Conservation (phyloP, 2,888 invertebrate genomes). For the Leptopterna dolabrata region DNA sequence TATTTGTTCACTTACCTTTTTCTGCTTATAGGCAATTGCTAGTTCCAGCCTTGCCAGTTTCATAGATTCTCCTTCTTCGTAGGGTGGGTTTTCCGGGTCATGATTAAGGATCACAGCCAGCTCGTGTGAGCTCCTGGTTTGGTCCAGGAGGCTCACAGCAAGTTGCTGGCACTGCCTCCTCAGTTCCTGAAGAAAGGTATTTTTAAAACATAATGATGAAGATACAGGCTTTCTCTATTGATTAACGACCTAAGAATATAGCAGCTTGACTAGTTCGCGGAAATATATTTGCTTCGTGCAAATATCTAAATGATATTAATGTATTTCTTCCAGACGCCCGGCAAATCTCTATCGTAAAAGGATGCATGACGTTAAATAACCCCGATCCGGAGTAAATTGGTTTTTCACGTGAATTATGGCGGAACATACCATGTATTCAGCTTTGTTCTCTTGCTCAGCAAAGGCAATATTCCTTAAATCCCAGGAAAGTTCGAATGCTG, state of each 20-base stretch:
- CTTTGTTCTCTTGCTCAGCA: constrained; percentile 92
- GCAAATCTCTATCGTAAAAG: too few relatives aligned
- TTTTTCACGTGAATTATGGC: neutral
- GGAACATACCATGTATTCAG: constrained; percentile 79
- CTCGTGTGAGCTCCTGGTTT: constrained; percentile 92
- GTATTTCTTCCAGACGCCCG: too few relatives aligned
- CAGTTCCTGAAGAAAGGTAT: constrained; percentile 70
- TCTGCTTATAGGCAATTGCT: constrained; percentile 94
- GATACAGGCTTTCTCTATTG: neutral
- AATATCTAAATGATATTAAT: too few relatives aligned
- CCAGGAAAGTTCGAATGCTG: constrained; percentile 95
- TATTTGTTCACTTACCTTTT: constrained; percentile 74
- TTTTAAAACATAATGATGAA: neutral
- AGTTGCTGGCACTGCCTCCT: constrained; percentile 89
- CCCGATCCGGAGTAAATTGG: too few relatives aligned
- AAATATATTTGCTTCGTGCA: too few relatives aligned
- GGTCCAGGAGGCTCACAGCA: constrained; percentile 89
- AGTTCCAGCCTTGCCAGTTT: constrained; percentile 86
- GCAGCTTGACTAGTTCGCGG: too few relatives aligned
- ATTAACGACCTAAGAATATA: neutral
- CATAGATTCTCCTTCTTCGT: constrained; percentile 85
- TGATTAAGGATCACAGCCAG: constrained; percentile 94
- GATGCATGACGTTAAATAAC: too few relatives aligned
- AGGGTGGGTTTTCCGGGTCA: constrained; percentile 79
- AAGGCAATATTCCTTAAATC: constrained; percentile 89